Evolutionary conservation across 2,113 vertebrate genomes (phyloP), one percentile per base, ranked within the genome.

Genomic region (Hippolais icterina): DNA sequence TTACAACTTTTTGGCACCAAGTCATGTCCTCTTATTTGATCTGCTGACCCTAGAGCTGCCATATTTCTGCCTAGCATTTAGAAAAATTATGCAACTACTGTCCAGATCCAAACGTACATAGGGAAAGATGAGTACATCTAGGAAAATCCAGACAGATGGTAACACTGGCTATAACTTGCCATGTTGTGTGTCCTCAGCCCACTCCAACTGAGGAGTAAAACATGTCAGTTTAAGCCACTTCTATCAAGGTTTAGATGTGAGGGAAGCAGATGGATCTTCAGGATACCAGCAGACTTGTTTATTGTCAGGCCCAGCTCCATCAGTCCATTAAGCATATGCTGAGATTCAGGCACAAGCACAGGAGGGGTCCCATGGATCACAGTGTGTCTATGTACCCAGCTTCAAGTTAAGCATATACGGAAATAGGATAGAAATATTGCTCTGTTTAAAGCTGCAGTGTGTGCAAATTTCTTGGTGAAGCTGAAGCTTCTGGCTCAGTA

Each of bases 241-340:
- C 54, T 46, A 81, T 47, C 86, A 59, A 88, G 64, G 44, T 84
- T 94, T 91, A 94, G 83, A 29, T 64, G 60, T 41, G 47, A 89
- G 72, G 52, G 57, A 90, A 88, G 77, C 60, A 94, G 83, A 92
- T 79, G 91, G 89, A 94, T 33, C 56, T 91, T 89, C 52, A 76
- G 80, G 52, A 91, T 71, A 91, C 72, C 81, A 94, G 39, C 74
- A 94, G 69, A 46, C 64, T 60, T 33, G 16, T 82, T 94, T 84
- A 75, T 91, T 76, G 39, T 89, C 75, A 71, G 52, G 47, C 61
- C 72, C 1, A 2, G 1, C 60, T 82, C 83, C 11, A 87, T 42
- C 56, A 84, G 80, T 64, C 75, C 80, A 56, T 94, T 64, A 75
- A 89, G 69, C 31, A 60, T 41, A 78, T 9, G 2, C 86, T 94